Evolutionary conservation across 2,113 vertebrate species (phyloP), one percentile per base, ranked within the genome.

Genomic region (Ahaetulla prasina): DNA sequence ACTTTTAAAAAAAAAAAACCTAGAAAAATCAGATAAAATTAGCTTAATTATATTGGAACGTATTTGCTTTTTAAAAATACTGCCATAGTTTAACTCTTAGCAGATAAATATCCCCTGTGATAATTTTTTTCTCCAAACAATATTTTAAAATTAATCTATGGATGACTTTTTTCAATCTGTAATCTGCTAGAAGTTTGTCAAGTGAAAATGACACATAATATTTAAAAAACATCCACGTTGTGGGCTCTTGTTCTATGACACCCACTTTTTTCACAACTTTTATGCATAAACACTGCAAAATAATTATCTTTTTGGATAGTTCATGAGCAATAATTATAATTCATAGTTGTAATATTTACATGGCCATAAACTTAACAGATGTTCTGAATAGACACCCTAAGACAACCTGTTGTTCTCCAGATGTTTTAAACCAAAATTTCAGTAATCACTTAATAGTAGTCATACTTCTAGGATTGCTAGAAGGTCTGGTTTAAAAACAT

Each of bases 1-100:
- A 94, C 9, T 39, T 87, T 94, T n/a, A n/a, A 39, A 43, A 27
- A 88, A 92, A 93, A 39, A 93, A 39, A 39, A 87, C 92, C 88
- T 89, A 88, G 90, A 47, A 20, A 95, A 95, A 94, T 94, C 25
- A 60, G 57, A 60, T 27, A 60, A 93, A 93, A 91, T 92, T 93
- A 27, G 91, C 93, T 92, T 91, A 87, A 14, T 89, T 91, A 93
- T 95, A 63, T 93, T 93, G 90, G 84, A 39, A 96, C 60, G 45
- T 89, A 23, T 91, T 94, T 39, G 91, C 10, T 80, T 10, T 89
- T 49, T 54, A 84, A 57, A 90, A 91, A 86, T 84, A 50, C 18
- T 49, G 18, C 57, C 6, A 74, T 74, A 55, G 57, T 80, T 52
- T 55, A 89, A 88, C 6, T 25, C 6, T 23, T 27, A 12, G n/a